These are phyloP conservation scores for Martes martes DNA, from an alignment of 2,113 vertebrate species.

Conservation along the genomic window DNA sequence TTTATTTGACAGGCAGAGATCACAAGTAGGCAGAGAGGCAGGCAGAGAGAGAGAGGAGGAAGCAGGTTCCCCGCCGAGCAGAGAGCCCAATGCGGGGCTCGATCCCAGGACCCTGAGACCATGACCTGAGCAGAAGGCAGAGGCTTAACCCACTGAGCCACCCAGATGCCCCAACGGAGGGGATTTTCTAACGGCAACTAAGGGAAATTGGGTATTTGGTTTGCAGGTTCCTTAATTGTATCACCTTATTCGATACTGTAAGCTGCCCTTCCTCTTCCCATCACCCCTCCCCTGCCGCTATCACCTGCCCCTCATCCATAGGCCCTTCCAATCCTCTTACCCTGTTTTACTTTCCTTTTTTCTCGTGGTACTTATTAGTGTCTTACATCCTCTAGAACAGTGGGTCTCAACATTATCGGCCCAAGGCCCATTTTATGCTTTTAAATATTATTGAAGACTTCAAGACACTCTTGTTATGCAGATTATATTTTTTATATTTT, in stretches of 20 bases:
- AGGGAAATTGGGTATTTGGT: neutral
- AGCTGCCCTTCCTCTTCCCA: neutral
- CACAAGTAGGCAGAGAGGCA: too few relatives aligned
- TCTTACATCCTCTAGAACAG: neutral
- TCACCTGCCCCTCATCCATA: neutral
- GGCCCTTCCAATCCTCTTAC: neutral
- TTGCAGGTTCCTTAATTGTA: neutral
- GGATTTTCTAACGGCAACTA: too few relatives aligned
- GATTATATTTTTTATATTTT: neutral
- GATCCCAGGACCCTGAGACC: too few relatives aligned
- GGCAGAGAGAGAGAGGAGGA: too few relatives aligned
- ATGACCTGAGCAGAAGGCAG: too few relatives aligned
- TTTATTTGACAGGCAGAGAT: too few relatives aligned
- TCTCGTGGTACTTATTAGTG: neutral
- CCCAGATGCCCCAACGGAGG: too few relatives aligned
- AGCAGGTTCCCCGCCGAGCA: too few relatives aligned
- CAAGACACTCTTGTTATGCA: neutral
- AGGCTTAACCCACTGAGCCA: too few relatives aligned
- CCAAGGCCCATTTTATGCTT: neutral
- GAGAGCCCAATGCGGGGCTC: too few relatives aligned
- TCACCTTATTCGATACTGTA: neutral
- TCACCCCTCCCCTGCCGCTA: neutral
- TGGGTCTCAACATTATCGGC: neutral
- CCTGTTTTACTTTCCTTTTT: neutral
- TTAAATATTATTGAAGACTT: conserved; percentile 26